Evolutionary conservation across 2,888 invertebrate genomes (phyloP).

Genomic region (Octodonta nipae): DNA sequence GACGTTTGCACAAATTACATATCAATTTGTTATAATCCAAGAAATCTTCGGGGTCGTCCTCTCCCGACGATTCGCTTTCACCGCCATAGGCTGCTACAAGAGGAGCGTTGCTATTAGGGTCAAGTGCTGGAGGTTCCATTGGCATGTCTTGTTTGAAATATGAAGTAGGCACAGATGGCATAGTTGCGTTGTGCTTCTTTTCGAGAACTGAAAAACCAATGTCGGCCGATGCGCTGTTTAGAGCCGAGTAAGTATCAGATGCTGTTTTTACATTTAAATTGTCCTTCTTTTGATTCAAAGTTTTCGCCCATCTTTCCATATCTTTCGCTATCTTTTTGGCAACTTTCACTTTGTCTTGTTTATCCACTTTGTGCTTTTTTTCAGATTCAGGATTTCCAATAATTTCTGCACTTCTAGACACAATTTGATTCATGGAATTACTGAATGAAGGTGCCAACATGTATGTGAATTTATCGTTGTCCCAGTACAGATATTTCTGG

Average conservation of each 20-base stretch:
- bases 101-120: slow-evolving; percentile 24
- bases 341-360: slow-evolving; percentile 89
- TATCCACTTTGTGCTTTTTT: slow-evolving; percentile 58
- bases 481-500: slow-evolving; percentile 92
- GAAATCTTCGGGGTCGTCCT: slow-evolving; percentile 62
- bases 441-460: slow-evolving; percentile 37
- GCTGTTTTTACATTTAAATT: slow-evolving; percentile 28
- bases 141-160: slow-evolving; percentile 17
- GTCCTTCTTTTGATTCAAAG: slow-evolving; percentile 91
- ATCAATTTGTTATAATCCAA: slow-evolving; percentile 83
- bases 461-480: slow-evolving; percentile 56
- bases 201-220: slow-evolving; percentile 86
- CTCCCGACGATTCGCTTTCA: slow-evolving; percentile 50
- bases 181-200: slow-evolving; percentile 42
- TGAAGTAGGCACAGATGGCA: slow-evolving; percentile 7
- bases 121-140: slow-evolving; percentile 13
- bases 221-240: slow-evolving; percentile 65
- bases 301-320: slow-evolving; percentile 92
- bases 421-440: slow-evolving; percentile 13
- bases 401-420: slow-evolving; percentile 19
- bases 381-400: slow-evolving; percentile 33
- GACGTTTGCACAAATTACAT: slow-evolving; percentile 88
- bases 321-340: slow-evolving; percentile 96
- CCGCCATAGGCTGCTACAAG: slow-evolving; percentile 69
- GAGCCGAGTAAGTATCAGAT: slow-evolving; percentile 16